Base-by-base conservation (phyloP, 2,113 vertebrate genomes). In the Danionella cerebrum region DNA sequence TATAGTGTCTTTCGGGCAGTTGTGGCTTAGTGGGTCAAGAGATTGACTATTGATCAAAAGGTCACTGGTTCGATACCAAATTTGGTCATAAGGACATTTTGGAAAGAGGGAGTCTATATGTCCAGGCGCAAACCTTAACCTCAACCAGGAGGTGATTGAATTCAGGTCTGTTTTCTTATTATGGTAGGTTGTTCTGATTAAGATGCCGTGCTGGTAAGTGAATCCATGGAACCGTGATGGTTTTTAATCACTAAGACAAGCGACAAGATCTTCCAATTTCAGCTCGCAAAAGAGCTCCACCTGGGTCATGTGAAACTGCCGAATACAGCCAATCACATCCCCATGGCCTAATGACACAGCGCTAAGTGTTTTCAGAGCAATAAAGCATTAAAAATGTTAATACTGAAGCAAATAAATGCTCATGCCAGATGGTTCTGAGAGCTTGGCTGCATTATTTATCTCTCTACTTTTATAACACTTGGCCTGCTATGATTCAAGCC, bases 391-490 rank as follows among this genome's bases (percentile, higher is more conserved):
- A 41, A 35, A 63, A 55, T n/a, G 19, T 64, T 62, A 58, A 72
- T 67, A 57, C 68, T 47, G 13, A 64, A 41, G 45, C 76, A 69
- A 41, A 69, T 67, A 69, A 75, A 74, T 48, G 48, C 42, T 38
- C 70, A 68, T 66, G 48, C 76, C 76, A 72, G 78, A 42, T 76
- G 69, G 19, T 76, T 67, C 70, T 47, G 68, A 72, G 59, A 72
- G 57, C 25, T 50, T 74, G 71, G 63, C 71, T 59, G 36, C 25
- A 22, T 67, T 74, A 55, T 45, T 68, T 65, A 67, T 76, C 72
- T 72, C 63, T 78, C 72, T 72, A 64, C 71, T 76, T 75, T 69
- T 76, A 80, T 76, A 67, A 74, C 57, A 47, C 31, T 67, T 75
- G 72, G 70, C 75, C 24, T 47, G 45, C 57, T 18, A 27, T 21